phyloP scores from a whole-genome alignment of 1,140 invertebrate species.

The Drosophila watanabei region DNA sequence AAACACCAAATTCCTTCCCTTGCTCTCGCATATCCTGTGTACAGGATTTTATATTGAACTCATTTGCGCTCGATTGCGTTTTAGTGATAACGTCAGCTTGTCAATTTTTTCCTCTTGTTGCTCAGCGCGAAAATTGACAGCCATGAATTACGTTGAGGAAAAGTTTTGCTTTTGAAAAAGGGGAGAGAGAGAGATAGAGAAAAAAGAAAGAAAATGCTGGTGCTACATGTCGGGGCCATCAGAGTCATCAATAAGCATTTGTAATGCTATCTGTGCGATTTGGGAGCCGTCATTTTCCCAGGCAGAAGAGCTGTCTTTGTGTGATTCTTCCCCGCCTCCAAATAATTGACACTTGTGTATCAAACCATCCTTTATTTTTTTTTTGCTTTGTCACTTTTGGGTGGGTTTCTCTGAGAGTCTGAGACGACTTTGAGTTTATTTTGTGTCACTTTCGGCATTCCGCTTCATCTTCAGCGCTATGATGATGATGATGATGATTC shows the following conservation, averaged over 20 bases:
- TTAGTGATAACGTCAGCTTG: constrained; percentile 45
- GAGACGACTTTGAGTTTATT: constrained; percentile 24
- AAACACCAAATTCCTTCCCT: not conserved
- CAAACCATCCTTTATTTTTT: constrained; percentile 10
- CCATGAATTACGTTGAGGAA: constrained; percentile 10
- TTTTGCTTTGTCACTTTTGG: constrained; percentile 25
- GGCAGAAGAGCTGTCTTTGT: constrained; percentile 12
- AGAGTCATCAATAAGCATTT: constrained; percentile 24
- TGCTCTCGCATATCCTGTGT: not conserved
- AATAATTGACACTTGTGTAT: constrained; percentile 34
- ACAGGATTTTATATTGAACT: constrained; percentile 30
- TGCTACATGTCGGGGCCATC: constrained; percentile 14
- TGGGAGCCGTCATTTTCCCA: constrained; percentile 16
- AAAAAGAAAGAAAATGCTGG: constrained; percentile 2
- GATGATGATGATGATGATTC: constrained; percentile 7
- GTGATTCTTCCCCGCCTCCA: not conserved
- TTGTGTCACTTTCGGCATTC: constrained; percentile 13
- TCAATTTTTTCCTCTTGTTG: constrained; percentile 30
- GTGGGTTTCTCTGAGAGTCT: constrained; percentile 1
- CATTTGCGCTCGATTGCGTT: constrained; percentile 56
- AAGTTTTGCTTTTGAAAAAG: constrained; percentile 15
- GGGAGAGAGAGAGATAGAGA: not conserved
- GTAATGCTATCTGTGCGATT: constrained; percentile 21
- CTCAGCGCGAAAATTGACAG: constrained; percentile 26
- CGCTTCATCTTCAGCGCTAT: not conserved